Evolutionary conservation across 37 sponge, comb jelly and placozoan species (phyloP).

Genomic region (Eunapius fragilis): DNA sequence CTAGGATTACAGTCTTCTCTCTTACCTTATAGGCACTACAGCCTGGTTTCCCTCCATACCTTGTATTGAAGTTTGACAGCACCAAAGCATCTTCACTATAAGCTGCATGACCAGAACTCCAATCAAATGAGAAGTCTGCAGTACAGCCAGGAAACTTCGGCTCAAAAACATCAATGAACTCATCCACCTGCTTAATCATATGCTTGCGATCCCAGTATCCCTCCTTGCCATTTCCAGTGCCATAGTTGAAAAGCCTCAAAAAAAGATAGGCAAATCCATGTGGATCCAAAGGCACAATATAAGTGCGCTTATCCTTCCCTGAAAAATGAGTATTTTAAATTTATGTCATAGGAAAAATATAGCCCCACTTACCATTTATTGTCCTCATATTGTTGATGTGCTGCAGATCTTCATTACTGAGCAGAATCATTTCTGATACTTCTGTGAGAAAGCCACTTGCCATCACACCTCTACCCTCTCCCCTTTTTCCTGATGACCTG

Average conservation of each 20-base stretch:
- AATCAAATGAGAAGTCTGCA: neutral
- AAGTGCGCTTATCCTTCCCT: neutral
- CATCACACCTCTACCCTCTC: neutral
- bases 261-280: neutral
- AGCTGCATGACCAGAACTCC: neutral
- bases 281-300: neutral
- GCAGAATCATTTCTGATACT: neutral
- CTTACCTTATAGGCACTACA: neutral
- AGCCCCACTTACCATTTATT: neutral
- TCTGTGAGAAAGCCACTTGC: neutral
- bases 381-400: neutral
- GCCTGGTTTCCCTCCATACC: neutral
- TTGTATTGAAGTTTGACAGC: neutral
- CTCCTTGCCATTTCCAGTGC: neutral
- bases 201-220: neutral
- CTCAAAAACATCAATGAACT: neutral
- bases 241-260: neutral
- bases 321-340: neutral
- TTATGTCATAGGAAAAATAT: neutral
- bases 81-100: neutral
- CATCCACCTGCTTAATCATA: neutral
- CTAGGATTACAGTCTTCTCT: neutral
- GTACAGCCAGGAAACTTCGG: neutral
- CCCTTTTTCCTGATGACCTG: neutral
- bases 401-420: neutral